phyloP scores from a whole-genome alignment of 2,888 invertebrate genomes.

The Geotrupes spiniger region DNA sequence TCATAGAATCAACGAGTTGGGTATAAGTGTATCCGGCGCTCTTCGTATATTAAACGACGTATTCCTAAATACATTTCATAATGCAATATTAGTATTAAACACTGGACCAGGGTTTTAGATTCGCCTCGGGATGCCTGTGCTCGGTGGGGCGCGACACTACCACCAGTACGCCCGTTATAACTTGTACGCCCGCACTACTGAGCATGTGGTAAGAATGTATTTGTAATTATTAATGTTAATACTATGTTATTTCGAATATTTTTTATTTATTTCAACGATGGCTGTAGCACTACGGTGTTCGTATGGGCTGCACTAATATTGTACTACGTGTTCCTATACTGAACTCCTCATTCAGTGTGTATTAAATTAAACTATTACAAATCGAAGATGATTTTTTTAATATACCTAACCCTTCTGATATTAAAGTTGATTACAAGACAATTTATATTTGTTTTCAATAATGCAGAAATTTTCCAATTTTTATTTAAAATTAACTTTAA shows the following conservation, averaged over 20 bases:
- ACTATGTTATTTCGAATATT: slow-evolving; percentile 47
- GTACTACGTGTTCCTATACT: slow-evolving; percentile 49
- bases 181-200: slow-evolving; percentile 21
- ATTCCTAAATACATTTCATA: slow-evolving; percentile 34
- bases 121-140: slow-evolving; percentile 28
- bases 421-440: too few species aligned
- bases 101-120: slow-evolving; percentile 47
- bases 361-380: slow-evolving; percentile 35
- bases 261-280: slow-evolving; percentile 46
- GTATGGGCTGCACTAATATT: slow-evolving; percentile 46
- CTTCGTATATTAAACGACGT: slow-evolving; percentile 27
- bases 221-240: slow-evolving; percentile 47
- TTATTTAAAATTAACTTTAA: too few species aligned
- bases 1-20: slow-evolving; percentile 25
- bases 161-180: slow-evolving; percentile 14
- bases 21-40: slow-evolving; percentile 3
- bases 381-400: slow-evolving; percentile 2
- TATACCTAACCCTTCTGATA: too few species aligned
- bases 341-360: slow-evolving; percentile 50
- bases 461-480: too few species aligned
- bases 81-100: slow-evolving; percentile 45
- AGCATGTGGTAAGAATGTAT: slow-evolving; percentile 37
- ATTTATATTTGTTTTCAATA: too few species aligned
- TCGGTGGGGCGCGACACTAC: slow-evolving; percentile 18
- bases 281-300: slow-evolving; percentile 49